A percentile compares a stretch with the other conserved stretches of the same genome.
Evolutionary conservation across 2,888 invertebrate genomes (phyloP).

Genomic region (Hermodice carunculata): DNA sequence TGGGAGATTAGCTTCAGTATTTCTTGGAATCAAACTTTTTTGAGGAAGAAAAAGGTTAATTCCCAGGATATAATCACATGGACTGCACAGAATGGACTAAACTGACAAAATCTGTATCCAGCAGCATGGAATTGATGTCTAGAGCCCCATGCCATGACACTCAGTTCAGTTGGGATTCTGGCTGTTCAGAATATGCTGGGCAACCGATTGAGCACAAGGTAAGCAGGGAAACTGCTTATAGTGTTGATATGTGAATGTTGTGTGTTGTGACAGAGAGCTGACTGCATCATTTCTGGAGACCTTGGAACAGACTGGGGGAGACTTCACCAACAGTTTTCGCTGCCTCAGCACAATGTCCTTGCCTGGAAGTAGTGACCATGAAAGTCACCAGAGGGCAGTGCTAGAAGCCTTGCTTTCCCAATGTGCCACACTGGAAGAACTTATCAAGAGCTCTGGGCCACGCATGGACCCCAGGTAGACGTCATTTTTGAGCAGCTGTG

Average conservation of each 20-base stretch:
- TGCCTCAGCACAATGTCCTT: constrained; percentile 59
- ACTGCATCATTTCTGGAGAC: constrained; percentile 74
- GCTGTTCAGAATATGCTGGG: too few relatives aligned
- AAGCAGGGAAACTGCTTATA: background rate
- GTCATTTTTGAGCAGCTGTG: background rate
- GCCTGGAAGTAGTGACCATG: constrained; percentile 52
- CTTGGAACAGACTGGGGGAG: constrained; percentile 77
- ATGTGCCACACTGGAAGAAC: constrained; percentile 63
- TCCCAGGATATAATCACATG: too few relatives aligned
- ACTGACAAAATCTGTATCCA: too few relatives aligned
- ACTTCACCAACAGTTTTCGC: constrained; percentile 74
- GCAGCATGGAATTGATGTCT: too few relatives aligned
- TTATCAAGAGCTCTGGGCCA: constrained; percentile 51
- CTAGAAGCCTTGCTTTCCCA: constrained; percentile 57
- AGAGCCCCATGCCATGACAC: too few relatives aligned
- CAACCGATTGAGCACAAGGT: too few relatives aligned
- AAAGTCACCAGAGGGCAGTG: constrained; percentile 24
- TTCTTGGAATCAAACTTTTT: too few relatives aligned
- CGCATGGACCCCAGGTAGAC: constrained; percentile 66
- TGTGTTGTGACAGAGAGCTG: constrained; percentile 57
- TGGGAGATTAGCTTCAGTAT: too few relatives aligned
- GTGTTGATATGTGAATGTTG: too few relatives aligned
- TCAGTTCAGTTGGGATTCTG: too few relatives aligned
- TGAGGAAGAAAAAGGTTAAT: too few relatives aligned
- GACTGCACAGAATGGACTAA: too few relatives aligned